Conservation (phyloP, 2,888 invertebrate genomes). For the Amphipyra tragopoginis region DNA sequence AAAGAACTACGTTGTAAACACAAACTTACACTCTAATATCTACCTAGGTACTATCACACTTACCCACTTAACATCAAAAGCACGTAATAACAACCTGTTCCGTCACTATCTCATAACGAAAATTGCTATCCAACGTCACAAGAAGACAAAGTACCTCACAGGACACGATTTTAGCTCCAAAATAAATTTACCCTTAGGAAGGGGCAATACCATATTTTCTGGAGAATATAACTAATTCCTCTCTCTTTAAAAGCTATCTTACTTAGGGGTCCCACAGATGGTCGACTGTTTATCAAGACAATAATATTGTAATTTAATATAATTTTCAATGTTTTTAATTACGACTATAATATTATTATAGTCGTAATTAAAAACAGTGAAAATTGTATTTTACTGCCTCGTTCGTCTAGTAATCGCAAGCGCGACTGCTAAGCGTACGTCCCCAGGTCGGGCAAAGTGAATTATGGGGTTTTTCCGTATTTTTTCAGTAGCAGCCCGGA, state of each 20-base stretch:
- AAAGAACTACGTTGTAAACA: too few relatives aligned
- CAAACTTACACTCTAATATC: not conserved
- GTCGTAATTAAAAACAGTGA: too few relatives aligned
- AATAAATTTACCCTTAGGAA: conserved; percentile 47
- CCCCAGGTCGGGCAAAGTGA: too few relatives aligned
- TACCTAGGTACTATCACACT: conserved; percentile 1
- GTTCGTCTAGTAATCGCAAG: too few relatives aligned
- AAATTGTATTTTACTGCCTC: too few relatives aligned
- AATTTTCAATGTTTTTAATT: too few relatives aligned
- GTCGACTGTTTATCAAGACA: too few relatives aligned
- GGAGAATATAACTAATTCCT: conserved; percentile 42
- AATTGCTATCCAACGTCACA: conserved; percentile 44
- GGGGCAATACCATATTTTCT: conserved; percentile 60
- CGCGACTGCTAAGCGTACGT: too few relatives aligned
- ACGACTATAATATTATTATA: too few relatives aligned
- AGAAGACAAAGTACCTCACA: conserved; percentile 41
- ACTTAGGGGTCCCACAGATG: not conserved
- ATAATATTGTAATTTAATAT: too few relatives aligned
- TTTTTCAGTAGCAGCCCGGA: too few relatives aligned
- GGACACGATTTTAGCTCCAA: conserved; percentile 38
- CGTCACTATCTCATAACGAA: conserved; percentile 35
- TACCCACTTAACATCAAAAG: conserved; percentile 30
- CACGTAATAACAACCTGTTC: conserved; percentile 23
- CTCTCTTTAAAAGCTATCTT: conserved; percentile 27
- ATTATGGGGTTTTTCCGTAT: too few relatives aligned